Conservation (phyloP, 2,888 invertebrate species). For the Rhamnusium bicolor region DNA sequence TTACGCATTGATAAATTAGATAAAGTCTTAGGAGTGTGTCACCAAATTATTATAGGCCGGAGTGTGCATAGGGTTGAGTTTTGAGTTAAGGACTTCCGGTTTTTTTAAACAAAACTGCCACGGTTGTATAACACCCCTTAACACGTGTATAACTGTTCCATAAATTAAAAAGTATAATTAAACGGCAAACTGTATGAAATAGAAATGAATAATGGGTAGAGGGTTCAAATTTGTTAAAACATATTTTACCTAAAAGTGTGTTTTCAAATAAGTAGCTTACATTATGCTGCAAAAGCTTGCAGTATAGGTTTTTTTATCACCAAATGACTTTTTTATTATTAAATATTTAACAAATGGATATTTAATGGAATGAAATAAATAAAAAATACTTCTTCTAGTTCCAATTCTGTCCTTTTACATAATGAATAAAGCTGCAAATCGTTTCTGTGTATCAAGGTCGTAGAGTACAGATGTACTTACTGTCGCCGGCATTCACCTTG, state of each 20-base stretch:
- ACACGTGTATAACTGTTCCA: constrained; percentile 53
- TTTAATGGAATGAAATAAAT: too few species aligned
- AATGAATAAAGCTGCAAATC: too few species aligned
- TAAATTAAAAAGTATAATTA: constrained; percentile 40
- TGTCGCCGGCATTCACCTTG: too few species aligned
- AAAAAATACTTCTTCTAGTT: too few species aligned
- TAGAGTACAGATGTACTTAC: too few species aligned
- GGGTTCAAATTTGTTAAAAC: neutral
- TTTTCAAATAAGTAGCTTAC: too few species aligned
- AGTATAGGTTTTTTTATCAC: too few species aligned
- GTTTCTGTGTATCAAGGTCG: too few species aligned
- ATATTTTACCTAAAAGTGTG: neutral
- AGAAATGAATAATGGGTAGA: neutral
- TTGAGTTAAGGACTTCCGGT: constrained; percentile 53
- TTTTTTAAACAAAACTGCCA: constrained; percentile 49
- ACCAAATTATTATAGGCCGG: constrained; percentile 34
- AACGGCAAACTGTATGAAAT: neutral
- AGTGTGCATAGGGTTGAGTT: constrained; percentile 56
- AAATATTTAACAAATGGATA: too few species aligned
- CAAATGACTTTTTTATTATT: too few species aligned
- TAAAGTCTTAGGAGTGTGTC: constrained; percentile 37
- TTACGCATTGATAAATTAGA: constrained; percentile 40
- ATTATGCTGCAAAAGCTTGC: too few species aligned
- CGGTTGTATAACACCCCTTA: constrained; percentile 54
- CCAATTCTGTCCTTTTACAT: too few species aligned